Evolutionary conservation across 1,140 invertebrate species (phyloP), one percentile per base, ranked within the genome.

Genomic region (Lasioglossum baleicum): DNA sequence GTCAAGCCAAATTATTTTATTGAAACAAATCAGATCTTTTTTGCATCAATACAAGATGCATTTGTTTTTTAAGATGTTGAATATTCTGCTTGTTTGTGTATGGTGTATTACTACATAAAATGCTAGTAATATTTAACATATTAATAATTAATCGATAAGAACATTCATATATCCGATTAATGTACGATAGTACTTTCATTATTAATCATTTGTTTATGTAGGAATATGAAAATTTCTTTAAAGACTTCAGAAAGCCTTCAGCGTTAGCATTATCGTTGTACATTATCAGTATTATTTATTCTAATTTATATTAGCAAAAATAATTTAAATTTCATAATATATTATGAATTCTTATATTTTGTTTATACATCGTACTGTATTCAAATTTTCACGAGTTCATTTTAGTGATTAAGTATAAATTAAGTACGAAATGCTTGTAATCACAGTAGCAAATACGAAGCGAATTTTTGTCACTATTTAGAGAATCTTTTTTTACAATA

Each of bases 231-330:
- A 65, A 44, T 44, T 66, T 22, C 44, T 44, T 66, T 5, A n/a
- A 40, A 44, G 40, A 66, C 6, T 69, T 7, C 17, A 15, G 4
- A 31, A 68, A 68, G 11, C n/a, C 35, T 48, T 67, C 40, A 44
- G 48, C 22, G 40, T 56, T 69, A 56, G 17, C 6, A 68, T 53
- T 51, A 69, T 56, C 26, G 75, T 80, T 83, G 72, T 83, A 40
- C n/a, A 61, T 13, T 76, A 66, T 66, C 51, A 74, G 53, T 80
- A 80, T 74, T 79, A 74, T 79, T 79, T 66, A 72, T 78, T 64
- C 44, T 51, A 79, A 66, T 11, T 20, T 76, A 61, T 71, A 61
- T 66, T 40, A 82, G 60, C 56, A 83, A 69, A 79, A 72, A 69
- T 83, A 69, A 68, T 77, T 61, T 51, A 56, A 76, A 40, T 44